A percentile compares a stretch with the other conserved stretches of the same genome.
phyloP scores from a whole-genome alignment of 2,888 invertebrate species.

The Aplocera efformata region DNA sequence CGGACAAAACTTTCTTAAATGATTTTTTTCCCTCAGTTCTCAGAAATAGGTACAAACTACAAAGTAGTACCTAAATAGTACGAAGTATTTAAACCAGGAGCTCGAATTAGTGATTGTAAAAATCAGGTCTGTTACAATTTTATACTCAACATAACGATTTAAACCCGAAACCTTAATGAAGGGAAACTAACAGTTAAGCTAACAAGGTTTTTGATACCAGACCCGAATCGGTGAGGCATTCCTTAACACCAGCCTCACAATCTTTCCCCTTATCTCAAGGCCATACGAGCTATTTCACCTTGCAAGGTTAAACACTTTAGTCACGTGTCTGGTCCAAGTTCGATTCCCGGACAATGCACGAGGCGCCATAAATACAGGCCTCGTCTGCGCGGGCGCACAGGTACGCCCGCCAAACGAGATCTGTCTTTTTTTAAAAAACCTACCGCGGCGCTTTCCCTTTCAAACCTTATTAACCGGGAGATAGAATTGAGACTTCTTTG shows the following conservation, averaged over 20 bases:
- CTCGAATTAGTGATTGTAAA: conserved; percentile 24
- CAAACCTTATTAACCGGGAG: conserved; percentile 34
- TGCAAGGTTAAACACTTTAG: conserved; percentile 15
- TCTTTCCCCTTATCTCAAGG: conserved; percentile 17
- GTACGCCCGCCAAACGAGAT: conserved; percentile 79
- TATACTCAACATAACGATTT: conserved; percentile 35
- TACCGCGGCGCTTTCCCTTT: conserved; percentile 27
- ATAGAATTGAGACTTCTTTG: conserved; percentile 40
- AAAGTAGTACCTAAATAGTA: background rate
- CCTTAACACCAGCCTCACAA: conserved; percentile 6
- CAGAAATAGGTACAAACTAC: no score
- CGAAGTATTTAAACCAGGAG: conserved; percentile 20
- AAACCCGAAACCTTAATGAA: conserved; percentile 52
- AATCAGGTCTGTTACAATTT: conserved; percentile 24
- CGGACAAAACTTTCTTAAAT: no score
- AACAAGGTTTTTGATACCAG: conserved; percentile 68
- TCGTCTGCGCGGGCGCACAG: conserved; percentile 73
- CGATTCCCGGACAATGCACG: conserved; percentile 52
- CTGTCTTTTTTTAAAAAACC: conserved; percentile 66
- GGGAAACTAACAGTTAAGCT: conserved; percentile 69
- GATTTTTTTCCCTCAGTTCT: no score
- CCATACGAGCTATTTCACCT: conserved; percentile 21
- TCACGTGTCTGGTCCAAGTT: conserved; percentile 33
- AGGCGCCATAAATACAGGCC: conserved; percentile 79
- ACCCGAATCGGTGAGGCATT: conserved; percentile 22